Conservation (phyloP, 2,888 invertebrate species). For the Halictus ligatus region DNA sequence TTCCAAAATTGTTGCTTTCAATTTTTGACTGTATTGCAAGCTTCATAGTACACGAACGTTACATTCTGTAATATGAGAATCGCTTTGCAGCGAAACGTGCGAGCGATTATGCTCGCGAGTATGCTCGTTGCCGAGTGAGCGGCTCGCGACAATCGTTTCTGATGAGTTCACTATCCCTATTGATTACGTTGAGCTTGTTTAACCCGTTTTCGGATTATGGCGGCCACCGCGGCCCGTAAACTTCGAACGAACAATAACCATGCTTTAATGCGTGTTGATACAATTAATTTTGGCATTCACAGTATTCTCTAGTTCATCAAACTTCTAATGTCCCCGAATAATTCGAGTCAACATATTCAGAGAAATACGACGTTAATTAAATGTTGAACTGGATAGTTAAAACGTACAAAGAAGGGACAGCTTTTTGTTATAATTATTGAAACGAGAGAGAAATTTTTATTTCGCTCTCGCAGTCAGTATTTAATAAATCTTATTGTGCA, state of each 20-base stretch:
- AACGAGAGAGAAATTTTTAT: no score
- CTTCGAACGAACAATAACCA: not conserved
- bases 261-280: not conserved
- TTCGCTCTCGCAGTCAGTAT: no score
- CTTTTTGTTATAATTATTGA: no score
- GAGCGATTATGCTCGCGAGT: not conserved
- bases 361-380: not conserved
- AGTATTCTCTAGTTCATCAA: not conserved
- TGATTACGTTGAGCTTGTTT: constrained; percentile 2
- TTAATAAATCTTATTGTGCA: no score
- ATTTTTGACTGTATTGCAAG: no score
- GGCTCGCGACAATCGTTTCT: constrained; percentile 2
- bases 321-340: not conserved
- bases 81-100: not conserved
- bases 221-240: not conserved
- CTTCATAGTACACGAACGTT: not conserved
- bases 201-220: not conserved
- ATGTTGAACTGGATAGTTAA: not conserved
- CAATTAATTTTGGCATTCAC: not conserved
- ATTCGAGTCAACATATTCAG: not conserved
- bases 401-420: no score
- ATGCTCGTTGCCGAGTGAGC: not conserved
- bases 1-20: no score
- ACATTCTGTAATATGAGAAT: not conserved
- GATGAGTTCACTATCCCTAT: constrained; percentile 6